These are phyloP conservation scores for Cryptus armator DNA, from an alignment of 2,888 invertebrate species.

Conservation along the genomic window DNA sequence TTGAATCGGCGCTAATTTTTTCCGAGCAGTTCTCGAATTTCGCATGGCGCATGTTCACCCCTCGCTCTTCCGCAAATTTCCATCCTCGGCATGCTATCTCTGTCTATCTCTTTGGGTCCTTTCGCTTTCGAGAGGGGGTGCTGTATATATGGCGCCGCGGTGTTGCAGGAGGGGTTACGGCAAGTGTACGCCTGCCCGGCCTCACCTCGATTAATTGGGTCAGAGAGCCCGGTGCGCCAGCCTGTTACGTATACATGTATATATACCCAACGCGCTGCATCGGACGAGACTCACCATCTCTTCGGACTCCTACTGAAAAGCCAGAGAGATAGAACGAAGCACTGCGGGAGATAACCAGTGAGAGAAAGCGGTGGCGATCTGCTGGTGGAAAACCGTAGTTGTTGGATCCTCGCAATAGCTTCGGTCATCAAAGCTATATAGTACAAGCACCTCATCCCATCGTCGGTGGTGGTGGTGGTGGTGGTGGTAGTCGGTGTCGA, in stretches of 20 bases:
- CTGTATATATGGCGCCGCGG: neutral
- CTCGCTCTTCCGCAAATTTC: neutral
- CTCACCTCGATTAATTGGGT: conserved; percentile 39
- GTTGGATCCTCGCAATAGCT: conserved; percentile 24
- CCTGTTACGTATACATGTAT: conserved; percentile 18
- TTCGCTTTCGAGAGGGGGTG: conserved; percentile 25
- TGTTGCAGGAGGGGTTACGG: conserved; percentile 4
- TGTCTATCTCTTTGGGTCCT: conserved; percentile 8
- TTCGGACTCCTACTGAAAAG: conserved; percentile 18
- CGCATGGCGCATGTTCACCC: neutral
- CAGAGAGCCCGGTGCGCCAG: conserved; percentile 29
- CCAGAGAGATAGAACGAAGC: conserved; percentile 8
- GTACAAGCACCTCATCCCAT: neutral
- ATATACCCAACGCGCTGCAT: conserved; percentile 13
- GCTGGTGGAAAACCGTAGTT: conserved; percentile 30
- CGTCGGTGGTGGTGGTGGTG: neutral
- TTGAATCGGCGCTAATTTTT: conserved; percentile 40
- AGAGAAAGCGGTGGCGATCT: conserved; percentile 19
- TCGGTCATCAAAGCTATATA: conserved; percentile 22
- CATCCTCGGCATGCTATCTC: conserved; percentile 10
- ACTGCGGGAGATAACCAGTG: conserved; percentile 2
- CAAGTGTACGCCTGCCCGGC: neutral
- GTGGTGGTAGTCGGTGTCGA: conserved; percentile 11
- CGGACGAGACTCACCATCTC: conserved; percentile 24
- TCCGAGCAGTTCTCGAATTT: conserved; percentile 4